Base-by-base conservation (phyloP, 1,140 invertebrate genomes). In the Heliconius eleuchia region DNA sequence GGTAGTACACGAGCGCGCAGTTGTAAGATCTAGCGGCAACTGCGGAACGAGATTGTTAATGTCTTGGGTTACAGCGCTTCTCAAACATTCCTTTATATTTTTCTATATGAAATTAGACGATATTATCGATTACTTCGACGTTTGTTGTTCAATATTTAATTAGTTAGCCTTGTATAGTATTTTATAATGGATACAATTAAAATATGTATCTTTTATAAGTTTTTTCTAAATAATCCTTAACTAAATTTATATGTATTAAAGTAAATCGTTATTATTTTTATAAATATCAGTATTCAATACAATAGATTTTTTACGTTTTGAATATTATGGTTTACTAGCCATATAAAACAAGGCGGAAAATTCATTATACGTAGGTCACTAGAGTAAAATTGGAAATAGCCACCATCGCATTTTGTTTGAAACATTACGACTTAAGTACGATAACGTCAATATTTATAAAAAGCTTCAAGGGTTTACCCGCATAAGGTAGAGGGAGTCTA, bases 21-120 rank as follows among this genome's bases (percentile, higher is more conserved):
- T 55, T 50, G 78, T 73, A 80, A 74, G 76, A 81, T 72, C 86
- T 72, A 80, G 76, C 81, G 74, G 73, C 55, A 82, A 89, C 86
- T 86, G 86, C 80, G 74, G 80, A 78, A 74, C 76, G 81, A 81
- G 82, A 86, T 83, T 85, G 82, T 84, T 78, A 78, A 71, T 60
- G 76, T 81, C 73, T 83, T 81, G 82, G 60, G 46, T 66, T 71
- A 78, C 76, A 83, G n/a, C 79, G 84, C 83, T 86, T 80, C 74
- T 70, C 72, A 74, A 77, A 74, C 23, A 66, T 66, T 60, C n/a
- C n/a, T 60, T n/a, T 66, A 30, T 66, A 27, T 66, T 66, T 46
- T 66, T 66, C n/a, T 30, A 66, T 66, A 66, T 66, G 4, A 30
- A 66, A 66, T 30, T 66, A n/a, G 1, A 66, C 6, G n/a, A 66